Conservation (phyloP, 2,113 vertebrate genomes). For the Pseudonaja textilis region DNA sequence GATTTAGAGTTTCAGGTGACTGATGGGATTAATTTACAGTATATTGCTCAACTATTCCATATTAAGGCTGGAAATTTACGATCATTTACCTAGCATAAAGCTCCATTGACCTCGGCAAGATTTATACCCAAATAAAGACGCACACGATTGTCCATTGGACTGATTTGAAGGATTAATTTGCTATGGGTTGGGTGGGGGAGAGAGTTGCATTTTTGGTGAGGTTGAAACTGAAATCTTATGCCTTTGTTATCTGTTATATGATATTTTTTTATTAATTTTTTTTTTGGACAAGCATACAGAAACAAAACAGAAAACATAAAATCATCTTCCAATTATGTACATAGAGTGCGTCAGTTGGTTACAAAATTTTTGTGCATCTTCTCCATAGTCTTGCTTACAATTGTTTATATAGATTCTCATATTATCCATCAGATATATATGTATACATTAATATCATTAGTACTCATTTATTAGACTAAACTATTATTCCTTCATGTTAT, state of each 20-base stretch:
- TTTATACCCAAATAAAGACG: background rate
- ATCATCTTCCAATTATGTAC: too few relatives aligned
- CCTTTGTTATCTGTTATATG: background rate
- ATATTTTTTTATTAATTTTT: background rate
- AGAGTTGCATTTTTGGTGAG: background rate
- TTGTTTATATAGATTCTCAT: too few relatives aligned
- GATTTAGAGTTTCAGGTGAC: background rate
- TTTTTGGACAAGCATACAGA: too few relatives aligned
- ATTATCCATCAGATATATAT: too few relatives aligned
- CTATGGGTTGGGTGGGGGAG: accelerated
- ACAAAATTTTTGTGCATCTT: too few relatives aligned
- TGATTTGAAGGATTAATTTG: background rate
- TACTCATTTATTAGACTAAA: too few relatives aligned
- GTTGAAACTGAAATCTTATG: background rate
- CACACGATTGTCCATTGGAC: background rate
- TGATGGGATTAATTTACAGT: background rate
- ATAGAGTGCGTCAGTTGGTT: too few relatives aligned
- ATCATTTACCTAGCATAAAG: background rate
- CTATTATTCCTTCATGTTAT: too few relatives aligned
- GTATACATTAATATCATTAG: too few relatives aligned
- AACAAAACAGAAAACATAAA: too few relatives aligned
- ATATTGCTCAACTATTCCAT: background rate
- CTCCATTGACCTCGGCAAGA: background rate
- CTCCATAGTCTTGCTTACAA: too few relatives aligned
- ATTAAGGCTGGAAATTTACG: background rate